Conservation (phyloP, 2,888 invertebrate species). For the Tholera decimalis region DNA sequence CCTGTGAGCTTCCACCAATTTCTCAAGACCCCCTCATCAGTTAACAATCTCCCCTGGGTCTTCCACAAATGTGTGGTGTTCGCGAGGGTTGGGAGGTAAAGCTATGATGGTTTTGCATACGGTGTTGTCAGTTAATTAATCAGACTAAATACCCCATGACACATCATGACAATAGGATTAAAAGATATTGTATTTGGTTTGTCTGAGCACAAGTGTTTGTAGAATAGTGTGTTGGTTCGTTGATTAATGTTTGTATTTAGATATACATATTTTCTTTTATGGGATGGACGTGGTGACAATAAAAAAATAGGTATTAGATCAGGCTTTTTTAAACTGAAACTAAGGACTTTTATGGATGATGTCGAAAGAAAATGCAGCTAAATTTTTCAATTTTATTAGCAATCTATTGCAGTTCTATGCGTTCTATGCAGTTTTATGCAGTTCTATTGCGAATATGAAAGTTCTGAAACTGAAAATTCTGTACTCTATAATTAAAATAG, state of each 20-base stretch:
- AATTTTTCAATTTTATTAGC: too few relatives aligned
- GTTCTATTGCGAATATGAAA: too few relatives aligned
- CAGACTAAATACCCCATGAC: conserved; percentile 77
- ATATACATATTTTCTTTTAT: not conserved
- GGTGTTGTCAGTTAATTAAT: conserved; percentile 84
- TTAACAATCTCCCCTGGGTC: not conserved
- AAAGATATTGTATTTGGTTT: conserved; percentile 83
- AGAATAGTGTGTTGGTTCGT: conserved; percentile 20
- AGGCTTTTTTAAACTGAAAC: not conserved
- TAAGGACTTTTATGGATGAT: not conserved
- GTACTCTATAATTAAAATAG: too few relatives aligned
- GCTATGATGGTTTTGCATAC: conserved; percentile 46
- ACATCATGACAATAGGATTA: conserved; percentile 80
- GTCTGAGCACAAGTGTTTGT: conserved; percentile 45
- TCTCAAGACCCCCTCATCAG: not conserved
- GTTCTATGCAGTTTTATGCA: too few relatives aligned
- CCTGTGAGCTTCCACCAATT: conserved; percentile 44
- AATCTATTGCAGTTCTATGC: too few relatives aligned
- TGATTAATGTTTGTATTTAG: not conserved
- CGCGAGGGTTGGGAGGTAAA: conserved; percentile 6
- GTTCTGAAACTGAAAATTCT: too few relatives aligned
- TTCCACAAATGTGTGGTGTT: not conserved
- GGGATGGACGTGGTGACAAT: not conserved
- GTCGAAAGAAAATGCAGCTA: too few relatives aligned
- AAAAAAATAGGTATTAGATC: not conserved